A percentile compares a stretch with the other conserved stretches of the same genome.
These are phyloP conservation scores for Drosophila chauvacae DNA, from an alignment of 1,140 invertebrate genomes.

Conservation along the genomic window DNA sequence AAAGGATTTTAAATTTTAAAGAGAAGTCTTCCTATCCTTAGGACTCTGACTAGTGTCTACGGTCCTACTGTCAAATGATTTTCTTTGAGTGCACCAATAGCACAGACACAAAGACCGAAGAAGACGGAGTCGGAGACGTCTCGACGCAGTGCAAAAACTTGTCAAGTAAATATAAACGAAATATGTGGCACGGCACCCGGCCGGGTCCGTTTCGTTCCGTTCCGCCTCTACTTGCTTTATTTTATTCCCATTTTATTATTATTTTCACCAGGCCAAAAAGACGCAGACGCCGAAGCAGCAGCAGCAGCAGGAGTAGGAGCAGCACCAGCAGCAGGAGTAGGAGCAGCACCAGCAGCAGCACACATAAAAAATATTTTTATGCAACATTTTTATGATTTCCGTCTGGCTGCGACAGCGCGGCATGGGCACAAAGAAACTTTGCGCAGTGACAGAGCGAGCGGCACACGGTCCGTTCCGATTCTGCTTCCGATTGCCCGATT, in stretches of 20 bases:
- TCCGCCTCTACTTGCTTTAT: slow-evolving; percentile 71
- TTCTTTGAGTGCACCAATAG: slow-evolving; percentile 24
- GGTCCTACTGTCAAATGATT: neutral
- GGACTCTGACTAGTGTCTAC: neutral
- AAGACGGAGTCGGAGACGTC: slow-evolving; percentile 53
- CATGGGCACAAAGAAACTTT: slow-evolving; percentile 39
- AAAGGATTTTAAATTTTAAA: neutral
- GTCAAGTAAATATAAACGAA: slow-evolving; percentile 83
- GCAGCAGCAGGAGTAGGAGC: slow-evolving; percentile 9
- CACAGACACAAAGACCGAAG: slow-evolving; percentile 39
- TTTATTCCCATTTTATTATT: slow-evolving; percentile 80
- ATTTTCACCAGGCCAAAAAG: slow-evolving; percentile 65
- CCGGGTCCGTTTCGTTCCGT: slow-evolving; percentile 50
- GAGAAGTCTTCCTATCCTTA: too few relatives aligned
- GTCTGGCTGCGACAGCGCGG: slow-evolving; percentile 62
- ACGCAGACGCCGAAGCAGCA: slow-evolving; percentile 42
- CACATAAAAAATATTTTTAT: slow-evolving; percentile 81
- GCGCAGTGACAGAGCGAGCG: slow-evolving; percentile 10
- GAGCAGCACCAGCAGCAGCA: slow-evolving; percentile 29
- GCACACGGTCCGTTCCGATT: slow-evolving; percentile 28
- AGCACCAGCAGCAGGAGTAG: slow-evolving; percentile 23
- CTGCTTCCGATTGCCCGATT: slow-evolving; percentile 12
- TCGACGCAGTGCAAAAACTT: slow-evolving; percentile 77
- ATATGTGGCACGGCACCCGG: slow-evolving; percentile 75
- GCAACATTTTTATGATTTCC: slow-evolving; percentile 83